phyloP scores from a whole-genome alignment of 2,113 vertebrate genomes.

The Odontesthes bonariensis region DNA sequence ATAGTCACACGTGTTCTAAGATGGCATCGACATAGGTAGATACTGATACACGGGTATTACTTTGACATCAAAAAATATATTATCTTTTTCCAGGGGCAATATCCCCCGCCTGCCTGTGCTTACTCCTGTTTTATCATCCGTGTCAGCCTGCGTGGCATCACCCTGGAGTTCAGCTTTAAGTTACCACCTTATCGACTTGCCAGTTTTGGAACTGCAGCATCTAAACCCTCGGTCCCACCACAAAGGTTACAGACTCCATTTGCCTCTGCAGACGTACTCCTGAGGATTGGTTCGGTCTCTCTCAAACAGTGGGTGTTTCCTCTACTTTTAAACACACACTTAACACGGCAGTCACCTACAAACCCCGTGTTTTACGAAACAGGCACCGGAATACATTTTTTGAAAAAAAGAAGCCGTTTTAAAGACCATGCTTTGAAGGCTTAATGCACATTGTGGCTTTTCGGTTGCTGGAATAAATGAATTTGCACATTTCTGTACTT shows the following conservation, averaged over 20 bases:
- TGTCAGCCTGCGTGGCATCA: not conserved
- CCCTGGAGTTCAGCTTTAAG: constrained; percentile 20
- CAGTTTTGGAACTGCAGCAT: constrained; percentile 20
- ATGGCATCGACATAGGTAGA: not conserved
- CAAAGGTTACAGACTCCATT: not conserved
- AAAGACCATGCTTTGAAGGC: not conserved
- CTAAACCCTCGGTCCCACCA: not conserved
- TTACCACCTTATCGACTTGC: constrained; percentile 41
- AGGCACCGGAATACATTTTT: not conserved
- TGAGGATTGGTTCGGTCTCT: not conserved
- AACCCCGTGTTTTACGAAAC: constrained; percentile 15
- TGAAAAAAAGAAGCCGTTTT: too few species aligned
- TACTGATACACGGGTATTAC: not conserved
- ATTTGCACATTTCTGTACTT: constrained; percentile 34
- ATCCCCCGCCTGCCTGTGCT: not conserved
- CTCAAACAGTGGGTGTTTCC: not conserved
- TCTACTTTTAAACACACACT: not conserved
- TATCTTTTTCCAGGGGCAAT: constrained; percentile 13
- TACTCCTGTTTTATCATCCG: not conserved
- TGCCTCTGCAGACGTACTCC: not conserved
- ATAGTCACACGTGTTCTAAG: constrained; percentile 7
- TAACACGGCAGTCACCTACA: constrained; percentile 17
- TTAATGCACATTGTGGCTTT: constrained; percentile 39
- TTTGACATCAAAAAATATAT: not conserved
- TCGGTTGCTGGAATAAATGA: constrained; percentile 18